phyloP scores from a whole-genome alignment of 1,140 invertebrate genomes.

The Heliconius melpomene region DNA sequence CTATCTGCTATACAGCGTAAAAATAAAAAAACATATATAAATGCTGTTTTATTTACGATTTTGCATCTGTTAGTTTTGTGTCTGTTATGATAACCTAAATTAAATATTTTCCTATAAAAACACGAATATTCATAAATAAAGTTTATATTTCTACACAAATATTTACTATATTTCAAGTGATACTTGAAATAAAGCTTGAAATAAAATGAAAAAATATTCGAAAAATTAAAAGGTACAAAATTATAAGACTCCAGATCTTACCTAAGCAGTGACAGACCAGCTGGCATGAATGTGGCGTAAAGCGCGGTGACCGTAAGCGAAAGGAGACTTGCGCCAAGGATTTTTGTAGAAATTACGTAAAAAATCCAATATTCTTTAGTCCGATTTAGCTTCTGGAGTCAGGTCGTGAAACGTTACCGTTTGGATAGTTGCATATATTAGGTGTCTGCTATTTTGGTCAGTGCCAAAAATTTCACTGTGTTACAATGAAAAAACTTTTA shows the following conservation, averaged over 20 bases:
- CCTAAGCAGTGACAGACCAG: background rate
- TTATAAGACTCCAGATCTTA: background rate
- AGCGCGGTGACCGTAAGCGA: constrained; percentile 37
- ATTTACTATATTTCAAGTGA: background rate
- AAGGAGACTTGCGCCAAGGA: constrained; percentile 37
- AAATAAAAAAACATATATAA: too few relatives aligned
- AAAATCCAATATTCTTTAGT: constrained; percentile 36
- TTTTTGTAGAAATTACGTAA: constrained; percentile 42
- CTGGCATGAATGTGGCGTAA: constrained; percentile 38
- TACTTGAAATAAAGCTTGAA: too few relatives aligned
- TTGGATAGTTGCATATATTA: constrained; percentile 9
- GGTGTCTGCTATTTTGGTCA: background rate
- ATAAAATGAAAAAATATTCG: background rate
- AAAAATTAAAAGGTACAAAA: background rate
- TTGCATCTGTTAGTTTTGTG: too few relatives aligned
- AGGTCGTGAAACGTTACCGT: constrained; percentile 13
- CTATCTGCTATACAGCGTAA: too few relatives aligned
- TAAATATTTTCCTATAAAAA: too few relatives aligned
- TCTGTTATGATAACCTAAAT: too few relatives aligned
- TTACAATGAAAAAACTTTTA: background rate
- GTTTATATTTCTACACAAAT: background rate
- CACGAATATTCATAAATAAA: background rate
- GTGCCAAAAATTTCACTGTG: background rate
- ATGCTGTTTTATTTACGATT: too few relatives aligned
- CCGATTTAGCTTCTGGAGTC: constrained; percentile 26